Conservation (phyloP, 2,113 vertebrate species). For the Leuciscus idus region DNA sequence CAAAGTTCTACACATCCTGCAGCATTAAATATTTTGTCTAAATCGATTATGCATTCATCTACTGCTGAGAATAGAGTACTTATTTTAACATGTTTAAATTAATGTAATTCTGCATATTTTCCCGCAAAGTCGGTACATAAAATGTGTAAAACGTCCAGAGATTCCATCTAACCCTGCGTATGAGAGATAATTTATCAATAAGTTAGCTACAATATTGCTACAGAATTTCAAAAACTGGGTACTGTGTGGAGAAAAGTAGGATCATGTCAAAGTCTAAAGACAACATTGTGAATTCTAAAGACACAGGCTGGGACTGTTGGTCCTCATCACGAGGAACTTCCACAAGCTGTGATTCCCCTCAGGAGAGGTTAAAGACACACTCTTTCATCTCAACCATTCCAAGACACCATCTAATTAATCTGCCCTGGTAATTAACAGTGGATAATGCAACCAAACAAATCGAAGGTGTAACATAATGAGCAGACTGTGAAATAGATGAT, state of each 20-base stretch:
- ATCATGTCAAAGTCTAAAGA: conserved; percentile 1
- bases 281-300: conserved; percentile 30
- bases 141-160: not conserved
- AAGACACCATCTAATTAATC: conserved; percentile 18
- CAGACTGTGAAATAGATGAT: conserved; percentile 12
- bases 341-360: conserved; percentile 32
- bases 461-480: conserved; percentile 30
- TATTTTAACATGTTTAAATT: not conserved
- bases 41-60: not conserved
- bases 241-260: too few species aligned
- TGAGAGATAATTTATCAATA: not conserved
- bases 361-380: conserved; percentile 8
- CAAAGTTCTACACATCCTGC: not conserved
- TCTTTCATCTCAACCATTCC: conserved; percentile 12
- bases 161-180: not conserved
- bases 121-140: not conserved
- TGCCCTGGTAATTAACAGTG: conserved; percentile 47
- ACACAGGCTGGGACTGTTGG: conserved; percentile 1
- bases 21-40: not conserved
- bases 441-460: conserved; percentile 54
- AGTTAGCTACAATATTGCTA: not conserved
- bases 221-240: not conserved
- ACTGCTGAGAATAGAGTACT: not conserved
- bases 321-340: conserved; percentile 5
- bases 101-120: not conserved